Conservation (phyloP, 2,888 invertebrate genomes). For the Trichogramma evanescens region DNA sequence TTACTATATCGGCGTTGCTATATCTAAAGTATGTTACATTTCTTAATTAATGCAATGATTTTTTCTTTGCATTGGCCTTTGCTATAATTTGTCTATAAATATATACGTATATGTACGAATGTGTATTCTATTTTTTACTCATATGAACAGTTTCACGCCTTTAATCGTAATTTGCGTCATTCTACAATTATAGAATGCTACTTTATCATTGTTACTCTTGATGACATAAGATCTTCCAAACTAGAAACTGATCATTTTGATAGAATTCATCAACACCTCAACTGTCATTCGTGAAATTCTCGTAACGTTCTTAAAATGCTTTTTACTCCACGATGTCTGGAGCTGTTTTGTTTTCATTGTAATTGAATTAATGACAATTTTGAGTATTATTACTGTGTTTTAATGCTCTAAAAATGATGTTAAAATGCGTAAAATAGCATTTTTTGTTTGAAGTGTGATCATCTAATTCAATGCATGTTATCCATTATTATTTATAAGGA, state of each 20-base stretch:
- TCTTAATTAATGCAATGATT: constrained; percentile 7
- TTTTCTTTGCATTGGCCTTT: not conserved
- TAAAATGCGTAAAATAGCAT: not conserved
- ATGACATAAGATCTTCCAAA: not conserved
- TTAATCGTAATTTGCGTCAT: not conserved
- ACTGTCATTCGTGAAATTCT: not conserved
- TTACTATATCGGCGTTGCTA: constrained; percentile 15
- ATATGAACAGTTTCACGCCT: not conserved
- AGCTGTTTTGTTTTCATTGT: no score
- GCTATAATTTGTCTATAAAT: not conserved
- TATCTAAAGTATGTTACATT: constrained; percentile 21
- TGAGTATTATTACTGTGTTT: no score
- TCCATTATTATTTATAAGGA: constrained; percentile 6
- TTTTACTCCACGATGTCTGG: no score
- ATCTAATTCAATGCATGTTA: not conserved
- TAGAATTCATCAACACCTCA: not conserved
- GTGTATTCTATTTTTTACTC: not conserved
- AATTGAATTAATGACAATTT: no score
- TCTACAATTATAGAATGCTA: constrained; percentile 3
- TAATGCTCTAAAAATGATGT: no score
- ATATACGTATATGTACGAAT: not conserved
- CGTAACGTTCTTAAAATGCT: not conserved
- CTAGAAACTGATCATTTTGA: not conserved
- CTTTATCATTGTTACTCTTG: not conserved
- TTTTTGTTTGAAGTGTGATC: not conserved